Evolutionary conservation across 2,888 invertebrate species (phyloP).

Genomic region (Eristalis intricaria): DNA sequence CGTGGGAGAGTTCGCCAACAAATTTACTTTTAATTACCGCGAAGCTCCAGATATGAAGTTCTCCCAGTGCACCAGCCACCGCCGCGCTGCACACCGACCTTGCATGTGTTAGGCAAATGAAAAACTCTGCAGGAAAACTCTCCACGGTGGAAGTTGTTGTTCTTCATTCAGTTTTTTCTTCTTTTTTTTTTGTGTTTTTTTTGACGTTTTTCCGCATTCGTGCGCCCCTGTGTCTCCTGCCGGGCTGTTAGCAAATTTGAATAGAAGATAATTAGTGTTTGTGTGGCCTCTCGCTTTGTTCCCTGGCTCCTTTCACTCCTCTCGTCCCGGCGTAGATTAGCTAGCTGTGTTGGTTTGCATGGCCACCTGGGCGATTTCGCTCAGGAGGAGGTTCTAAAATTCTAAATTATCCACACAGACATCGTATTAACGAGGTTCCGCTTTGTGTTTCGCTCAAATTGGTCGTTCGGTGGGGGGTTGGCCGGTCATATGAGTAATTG

Average conservation of each 20-base stretch:
- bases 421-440: slow-evolving; percentile 71
- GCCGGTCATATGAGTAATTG: slow-evolving; percentile 50
- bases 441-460: slow-evolving; percentile 51
- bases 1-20: slow-evolving; percentile 52
- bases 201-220: neutral
- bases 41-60: slow-evolving; percentile 65
- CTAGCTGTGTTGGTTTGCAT: slow-evolving; percentile 8
- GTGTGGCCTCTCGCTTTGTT: slow-evolving; percentile 56
- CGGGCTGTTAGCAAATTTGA: slow-evolving; percentile 53
- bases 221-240: slow-evolving; percentile 5
- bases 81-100: neutral
- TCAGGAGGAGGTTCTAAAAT: slow-evolving; percentile 56
- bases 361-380: neutral
- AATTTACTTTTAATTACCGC: slow-evolving; percentile 68
- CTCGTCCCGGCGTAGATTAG: neutral
- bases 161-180: neutral
- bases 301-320: neutral
- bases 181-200: neutral
- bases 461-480: neutral
- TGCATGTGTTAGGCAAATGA: neutral
- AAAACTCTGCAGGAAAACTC: neutral
- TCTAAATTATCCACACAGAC: slow-evolving; percentile 68
- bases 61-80: neutral
- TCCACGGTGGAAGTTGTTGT: neutral
- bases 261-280: slow-evolving; percentile 71